Evolutionary conservation across 2,888 invertebrate genomes (phyloP), one percentile per base, ranked within the genome.

Genomic region (Seira musarum): DNA sequence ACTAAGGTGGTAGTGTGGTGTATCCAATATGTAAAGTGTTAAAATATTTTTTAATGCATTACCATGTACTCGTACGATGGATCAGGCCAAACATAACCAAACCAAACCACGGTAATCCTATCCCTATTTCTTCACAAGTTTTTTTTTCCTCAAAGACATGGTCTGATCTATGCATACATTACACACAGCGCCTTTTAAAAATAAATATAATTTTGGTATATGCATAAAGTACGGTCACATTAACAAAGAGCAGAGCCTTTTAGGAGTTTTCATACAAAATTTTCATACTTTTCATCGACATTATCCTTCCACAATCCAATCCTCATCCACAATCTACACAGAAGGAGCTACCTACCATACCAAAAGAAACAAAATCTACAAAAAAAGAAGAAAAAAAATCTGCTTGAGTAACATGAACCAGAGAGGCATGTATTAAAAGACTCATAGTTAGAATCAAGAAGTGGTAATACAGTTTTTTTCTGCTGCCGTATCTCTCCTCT

Each of bases 281-380:
- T 30, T 30, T 30, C 30, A 30, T 53, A n/a, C 17, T 53, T 53
- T 53, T 53, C 53, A 13, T 53, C 53, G 6, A 53, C 53, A 53
- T 53, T 13, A 53, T 53, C 15, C 40, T 8, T 40, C 40, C 40
- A 40, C 40, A 8, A 53, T 30, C 30, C 30, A n/a, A n/a, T n/a
- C n/a, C n/a, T n/a, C n/a, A 30, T 30, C 30, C 30, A 30, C 30
- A 30, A 30, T 30, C 53, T 53, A 53, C 53, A 53, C 53, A 53
- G 53, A 53, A 15, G 53, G 17, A 2, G 13, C 53, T 53, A 53
- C 53, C 53, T 53, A 30, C 30, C 30, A 53, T 53, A 3, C 53
- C 53, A 53, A 30, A 30, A 13, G 53, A 53, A 53, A 53, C 53
- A 53, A 53, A 53, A 53, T 53, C 53, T 53, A 53, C 53, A 53